Evolutionary conservation across 2,888 invertebrate species (phyloP), one percentile per base, ranked within the genome.

Genomic region (Hemistola chrysoprasaria): DNA sequence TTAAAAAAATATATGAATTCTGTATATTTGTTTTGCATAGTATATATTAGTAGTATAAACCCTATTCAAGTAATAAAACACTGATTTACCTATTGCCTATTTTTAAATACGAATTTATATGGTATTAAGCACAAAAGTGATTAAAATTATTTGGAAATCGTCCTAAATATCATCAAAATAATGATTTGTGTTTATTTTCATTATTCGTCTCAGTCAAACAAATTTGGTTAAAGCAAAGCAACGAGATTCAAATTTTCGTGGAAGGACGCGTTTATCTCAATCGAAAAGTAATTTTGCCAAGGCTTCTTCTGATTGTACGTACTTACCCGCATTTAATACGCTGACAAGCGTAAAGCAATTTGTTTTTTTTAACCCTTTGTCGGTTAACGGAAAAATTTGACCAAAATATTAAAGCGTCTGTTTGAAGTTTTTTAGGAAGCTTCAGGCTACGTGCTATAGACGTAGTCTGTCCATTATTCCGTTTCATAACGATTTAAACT

Each of bases 221-320:
- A 35, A 40, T 37, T 43, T 45, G 35, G 42, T 39, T 44, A 30
- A 6, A 41, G 24, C 20, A 20, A 32, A 48, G 39, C 36, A 4
- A 3, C n/a, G 30, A 37, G 42, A 40, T 47, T 37, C 32, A 48
- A 59, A 54, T 50, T 53, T 40, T 30, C 30, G 26, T 30, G 32
- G 51, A 41, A 55, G 34, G 41, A 53, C 49, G 52, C 49, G 52
- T 58, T 58, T 47, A 59, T 63, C 57, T 51, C 46, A 51, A 62
- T 59, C 42, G 49, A 42, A 57, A 59, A 53, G 61, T 50, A 53
- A 58, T 61, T 57, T 50, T 47, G 49, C 47, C 38, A 50, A 52
- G 49, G 52, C 58, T 58, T 46, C 40, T 29, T 40, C 40, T 47
- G 48, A 47, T 54, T 51, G 45, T 53, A 50, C 40, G 39, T 44